phyloP scores from a whole-genome alignment of 2,888 invertebrate species.

The Chloroclysta siterata region DNA sequence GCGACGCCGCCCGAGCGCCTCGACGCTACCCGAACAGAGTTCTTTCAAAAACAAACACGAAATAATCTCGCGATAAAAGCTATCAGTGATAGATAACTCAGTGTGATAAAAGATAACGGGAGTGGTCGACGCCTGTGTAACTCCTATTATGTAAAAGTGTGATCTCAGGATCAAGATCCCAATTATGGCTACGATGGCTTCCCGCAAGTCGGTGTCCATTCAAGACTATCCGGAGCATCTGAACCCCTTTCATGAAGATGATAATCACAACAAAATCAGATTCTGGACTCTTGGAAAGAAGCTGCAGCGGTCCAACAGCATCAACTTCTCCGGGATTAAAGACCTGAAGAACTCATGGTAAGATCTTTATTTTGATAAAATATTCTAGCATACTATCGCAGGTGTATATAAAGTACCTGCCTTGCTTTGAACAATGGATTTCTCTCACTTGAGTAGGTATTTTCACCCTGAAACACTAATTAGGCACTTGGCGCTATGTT shows the following conservation, averaged over 20 bases:
- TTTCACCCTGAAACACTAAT: constrained; percentile 51
- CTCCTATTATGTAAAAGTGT: constrained; percentile 75
- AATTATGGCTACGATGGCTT: constrained; percentile 72
- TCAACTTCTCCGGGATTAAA: constrained; percentile 85
- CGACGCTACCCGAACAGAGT: constrained; percentile 51
- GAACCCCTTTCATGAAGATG: constrained; percentile 90
- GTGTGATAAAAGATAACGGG: constrained; percentile 80
- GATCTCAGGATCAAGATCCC: constrained; percentile 41
- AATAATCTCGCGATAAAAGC: constrained; percentile 80
- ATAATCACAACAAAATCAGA: constrained; percentile 86
- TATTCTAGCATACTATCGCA: background rate
- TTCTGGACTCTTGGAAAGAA: constrained; percentile 86
- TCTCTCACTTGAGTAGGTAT: constrained; percentile 37
- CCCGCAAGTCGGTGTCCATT: constrained; percentile 84
- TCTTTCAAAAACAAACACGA: constrained; percentile 72
- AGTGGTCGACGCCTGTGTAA: constrained; percentile 72
- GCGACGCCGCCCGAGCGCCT: constrained; percentile 69
- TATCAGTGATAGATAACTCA: constrained; percentile 56
- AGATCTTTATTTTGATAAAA: constrained; percentile 47
- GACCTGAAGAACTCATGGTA: constrained; percentile 86
- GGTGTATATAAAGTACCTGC: background rate
- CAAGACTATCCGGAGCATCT: constrained; percentile 91
- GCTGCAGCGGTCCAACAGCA: constrained; percentile 85
- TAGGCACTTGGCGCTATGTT: constrained; percentile 46
- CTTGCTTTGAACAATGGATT: constrained; percentile 45